Base-by-base conservation (phyloP, 2,113 vertebrate genomes). In the Datnioides undecimradiatus region DNA sequence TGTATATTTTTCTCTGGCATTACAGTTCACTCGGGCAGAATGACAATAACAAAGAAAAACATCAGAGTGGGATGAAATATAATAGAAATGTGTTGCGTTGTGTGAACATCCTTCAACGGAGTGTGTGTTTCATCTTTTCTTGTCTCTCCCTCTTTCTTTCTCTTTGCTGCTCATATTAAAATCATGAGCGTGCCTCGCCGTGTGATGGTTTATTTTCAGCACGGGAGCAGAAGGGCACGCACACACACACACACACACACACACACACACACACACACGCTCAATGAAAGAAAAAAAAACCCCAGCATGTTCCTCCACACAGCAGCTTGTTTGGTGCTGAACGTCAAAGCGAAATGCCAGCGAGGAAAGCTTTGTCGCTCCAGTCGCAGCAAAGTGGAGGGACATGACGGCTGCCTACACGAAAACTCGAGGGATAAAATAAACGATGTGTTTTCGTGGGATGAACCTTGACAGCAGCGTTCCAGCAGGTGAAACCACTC, bases 261-360 rank as follows among this genome's bases (percentile, higher is more conserved):
- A 63, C 23, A 64, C 58, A 63, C n/a, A n/a, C n/a, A n/a, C n/a
- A 69, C 36, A 64, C 45, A 75, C 49, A 66, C 60, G 59, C 23
- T 68, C 58, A 63, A 51, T 33, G 19, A 49, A 45, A 19, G 29
- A 55, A 29, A 60, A 12, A 62, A 80, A 45, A 52, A 41, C n/a
- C 38, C 1, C 10, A 5, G 52, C 54, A 51, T 73, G 73, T 88
- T 75, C 36, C 19, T 71, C 45, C 73, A 58, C 65, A 82, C 79
- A 25, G 58, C 65, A 62, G 76, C 62, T 64, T 82, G 73, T 85
- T 76, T 41, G n/a, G 36, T 64, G 48, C 73, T 0, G 48, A 45
- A 34, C 49, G 21, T 83, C 73, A 91, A 89, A 79, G 76, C 29
- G 29, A 73, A 87, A 86, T 60, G 69, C 73, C 78, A 80, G 70